Conservation (phyloP, 2,797 vertebrate genomes). For the Pterois miles region DNA sequence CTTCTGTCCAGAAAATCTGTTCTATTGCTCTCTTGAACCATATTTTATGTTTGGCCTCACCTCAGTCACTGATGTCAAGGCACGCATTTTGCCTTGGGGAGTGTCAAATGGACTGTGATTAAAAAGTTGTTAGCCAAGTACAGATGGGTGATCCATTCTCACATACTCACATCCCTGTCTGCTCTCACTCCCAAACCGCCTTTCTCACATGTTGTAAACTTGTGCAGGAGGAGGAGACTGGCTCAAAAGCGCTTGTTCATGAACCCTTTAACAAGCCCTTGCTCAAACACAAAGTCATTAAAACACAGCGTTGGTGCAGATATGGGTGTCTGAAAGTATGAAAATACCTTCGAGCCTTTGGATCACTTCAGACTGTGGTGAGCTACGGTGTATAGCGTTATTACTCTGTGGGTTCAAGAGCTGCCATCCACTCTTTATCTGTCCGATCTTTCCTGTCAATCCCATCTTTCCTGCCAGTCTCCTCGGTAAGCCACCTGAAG, state of each 20-base stretch:
- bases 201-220: conserved; percentile 37
- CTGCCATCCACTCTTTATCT: conserved; percentile 24
- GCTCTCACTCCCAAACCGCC: conserved; percentile 28
- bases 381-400: conserved; percentile 1
- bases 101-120: conserved; percentile 51
- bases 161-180: conserved; percentile 34
- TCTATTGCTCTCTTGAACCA: conserved; percentile 39
- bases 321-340: conserved; percentile 13
- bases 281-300: conserved; percentile 29
- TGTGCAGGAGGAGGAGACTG: conserved; percentile 8
- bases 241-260: background rate
- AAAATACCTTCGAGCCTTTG: conserved; percentile 11
- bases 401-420: conserved; percentile 11
- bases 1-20: conserved; percentile 27
- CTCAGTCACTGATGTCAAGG: conserved; percentile 55
- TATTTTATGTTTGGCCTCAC: conserved; percentile 49
- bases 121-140: conserved; percentile 61
- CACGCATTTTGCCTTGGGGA: conserved; percentile 58
- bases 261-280: conserved; percentile 25
- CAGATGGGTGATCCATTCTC: conserved; percentile 57
- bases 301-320: conserved; percentile 18
- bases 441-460: conserved; percentile 20
- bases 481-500: conserved; percentile 23
- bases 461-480: background rate
- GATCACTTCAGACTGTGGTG: background rate